Base-by-base conservation (phyloP, 2,797 vertebrate species). In the Leptatherina wallacei region DNA sequence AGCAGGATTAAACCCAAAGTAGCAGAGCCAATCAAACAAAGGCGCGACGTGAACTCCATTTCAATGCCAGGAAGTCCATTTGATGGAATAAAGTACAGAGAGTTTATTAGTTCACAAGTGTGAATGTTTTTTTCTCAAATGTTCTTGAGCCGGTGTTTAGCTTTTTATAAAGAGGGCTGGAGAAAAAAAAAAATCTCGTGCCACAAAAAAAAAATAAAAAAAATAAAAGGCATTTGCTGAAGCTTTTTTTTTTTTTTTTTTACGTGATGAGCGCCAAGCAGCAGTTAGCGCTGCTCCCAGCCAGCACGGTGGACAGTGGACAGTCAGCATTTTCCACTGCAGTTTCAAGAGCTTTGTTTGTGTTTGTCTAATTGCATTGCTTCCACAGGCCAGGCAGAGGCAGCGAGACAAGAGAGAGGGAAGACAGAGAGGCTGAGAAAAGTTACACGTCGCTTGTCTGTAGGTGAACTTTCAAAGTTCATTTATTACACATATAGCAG, bases 341-440 rank as follows among this genome's bases (percentile, higher is more conserved):
- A 79, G 82, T 65, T 91, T 86, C 78, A 85, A 85, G 74, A 91
- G 84, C 85, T 85, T 75, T 89, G 85, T 88, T 92, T 93, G 91
- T 92, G 82, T 93, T 91, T 93, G 92, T 91, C 83, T 92, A 93
- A 93, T 93, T 93, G 91, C 92, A 93, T 94, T 90, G 89, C 89
- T 94, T 94, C 92, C 91, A 92, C 89, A 82, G 83, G 55, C 85
- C 88, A 81, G 84, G 75, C 87, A 89, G 83, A 80, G 81, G 61
- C 73, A 63, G 57, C 3, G 69, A 59, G 35, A 61, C 0, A 13
- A 59, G 29, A 60, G 62, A 29, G 12, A 24, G 55, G 40, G n/a
- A n/a, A 58, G 60, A 29, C 24, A 47, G 42, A 47, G 42, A 42
- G 36, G 36, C 14, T 0, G 51, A 52, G 35, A 65, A 68, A 65